These are phyloP conservation scores for Sialia sialis DNA, from an alignment of 2,113 vertebrate species.

Conservation along the genomic window DNA sequence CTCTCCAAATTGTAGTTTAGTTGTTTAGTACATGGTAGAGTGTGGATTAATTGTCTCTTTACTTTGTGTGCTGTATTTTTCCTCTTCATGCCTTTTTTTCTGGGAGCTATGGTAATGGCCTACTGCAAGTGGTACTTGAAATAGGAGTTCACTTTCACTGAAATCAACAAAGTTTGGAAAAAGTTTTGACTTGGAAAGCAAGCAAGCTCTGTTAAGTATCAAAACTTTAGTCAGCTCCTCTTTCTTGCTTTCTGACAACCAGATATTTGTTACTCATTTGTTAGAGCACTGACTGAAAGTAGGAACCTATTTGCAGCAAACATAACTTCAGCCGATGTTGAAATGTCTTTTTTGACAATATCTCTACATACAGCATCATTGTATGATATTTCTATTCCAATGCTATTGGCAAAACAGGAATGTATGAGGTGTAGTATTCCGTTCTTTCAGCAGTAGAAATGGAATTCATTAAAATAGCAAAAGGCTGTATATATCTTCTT, in stretches of 20 bases:
- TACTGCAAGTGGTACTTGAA: neutral
- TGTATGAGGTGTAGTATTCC: neutral
- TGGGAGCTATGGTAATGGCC: neutral
- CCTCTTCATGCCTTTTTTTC: neutral
- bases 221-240: neutral
- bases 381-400: neutral
- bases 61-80: neutral
- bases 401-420: neutral
- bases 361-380: neutral
- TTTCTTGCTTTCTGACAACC: neutral
- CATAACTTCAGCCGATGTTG: neutral
- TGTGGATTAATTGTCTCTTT: neutral
- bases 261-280: neutral
- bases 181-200: neutral
- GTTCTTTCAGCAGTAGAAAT: conserved; percentile 38
- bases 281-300: neutral
- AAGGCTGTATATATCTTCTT: conserved; percentile 30
- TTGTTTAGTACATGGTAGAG: neutral
- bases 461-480: conserved; percentile 56
- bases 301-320: neutral
- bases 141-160: conserved; percentile 8
- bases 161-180: neutral
- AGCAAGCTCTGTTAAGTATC: neutral
- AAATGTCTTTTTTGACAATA: neutral
- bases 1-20: neutral